Evolutionary conservation across 2,797 vertebrate genomes (phyloP), one percentile per base, ranked within the genome.

Genomic region (Hafferia zeledoni): DNA sequence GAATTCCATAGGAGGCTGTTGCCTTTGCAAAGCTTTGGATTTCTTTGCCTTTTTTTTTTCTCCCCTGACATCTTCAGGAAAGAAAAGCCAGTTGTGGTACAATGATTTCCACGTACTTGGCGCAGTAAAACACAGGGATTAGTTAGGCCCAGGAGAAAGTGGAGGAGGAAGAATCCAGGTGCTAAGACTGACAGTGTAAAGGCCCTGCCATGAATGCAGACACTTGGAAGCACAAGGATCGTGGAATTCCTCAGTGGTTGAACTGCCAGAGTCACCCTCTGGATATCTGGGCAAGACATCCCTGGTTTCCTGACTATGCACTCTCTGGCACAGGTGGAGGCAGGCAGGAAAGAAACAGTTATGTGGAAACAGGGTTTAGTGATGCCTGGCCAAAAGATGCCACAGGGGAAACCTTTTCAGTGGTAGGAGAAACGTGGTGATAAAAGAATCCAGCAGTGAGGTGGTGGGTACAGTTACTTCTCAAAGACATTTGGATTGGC

Each of bases 241-340:
- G 33, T 13, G 22, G 28, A 30, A 10, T 79, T 70, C 16, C 17
- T 44, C 19, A 23, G 37, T 11, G 35, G 5, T 5, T 76, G 10
- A 71, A 23, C 12, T 71, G 86, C 31, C 18, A 20, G 17, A 11
- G 52, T 37, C 28, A n/a, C 28, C 13, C 18, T 46, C 35, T 59
- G 52, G 41, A 22, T 37, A 47, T 43, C 5, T 25, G n/a, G 37
- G 28, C 24, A 67, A 52, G 16, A 33, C 24, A 31, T 35, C 18
- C 28, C 27, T 25, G 25, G 5, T 47, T 78, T 52, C 19, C 24
- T n/a, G 37, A 13, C 10, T 1, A 1, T 27, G n/a, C 8, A 4
- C 20, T 0, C 1, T 17, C 47, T 89, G 39, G 47, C 47, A 11
- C 0, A 0, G 5, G 8, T 47, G 27, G 43, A 69, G 31, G 19